Evolutionary conservation across 1,140 invertebrate species (phyloP), one percentile per base, ranked within the genome.

Genomic region (Hylyphantes graminicola): DNA sequence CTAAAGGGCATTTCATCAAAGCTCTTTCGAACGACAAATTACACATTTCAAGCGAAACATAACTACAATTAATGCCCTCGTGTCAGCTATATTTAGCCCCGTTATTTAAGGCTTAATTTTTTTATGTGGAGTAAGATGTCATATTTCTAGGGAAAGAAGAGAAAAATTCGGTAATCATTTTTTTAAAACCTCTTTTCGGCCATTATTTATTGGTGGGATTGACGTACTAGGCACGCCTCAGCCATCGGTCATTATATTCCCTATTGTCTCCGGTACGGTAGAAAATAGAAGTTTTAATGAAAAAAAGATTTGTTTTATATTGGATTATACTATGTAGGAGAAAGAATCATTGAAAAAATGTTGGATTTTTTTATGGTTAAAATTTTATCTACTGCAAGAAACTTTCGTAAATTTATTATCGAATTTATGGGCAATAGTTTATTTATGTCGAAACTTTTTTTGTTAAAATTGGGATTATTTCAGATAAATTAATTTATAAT

Each of bases 191-290:
- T 81, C 68, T n/a, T 63, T 70, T 81, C 35, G 35, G 12, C 79
- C 68, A 81, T 81, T 81, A 81, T 81, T 81, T 81, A 81, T 81
- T 81, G 68, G 77, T 51, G 51, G 57, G 79, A 81, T 81, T 81
- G 67, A 81, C 57, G 68, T n/a, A 6, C n/a, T 10, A 17, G 63
- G 68, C 50, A 73, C 55, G 67, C 79, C 68, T 73, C 79, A 63
- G 19, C 79, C 55, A 81, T 81, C 79, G 79, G 79, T 81, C 79
- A 81, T 81, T 81, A 81, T 8, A 21, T 21, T 67, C n/a, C 15
- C 75, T 50, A n/a, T 35, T 35, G 35, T 35, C 35, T 35, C 35
- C 35, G 35, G 35, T 35, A 35, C 35, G 35, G 35, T 35, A 35
- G 35, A 35, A 35, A 35, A 35, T 35, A 35, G 35, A 35, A 35